phyloP scores from a whole-genome alignment of 1,140 invertebrate species.

The Nasonia longicornis region DNA sequence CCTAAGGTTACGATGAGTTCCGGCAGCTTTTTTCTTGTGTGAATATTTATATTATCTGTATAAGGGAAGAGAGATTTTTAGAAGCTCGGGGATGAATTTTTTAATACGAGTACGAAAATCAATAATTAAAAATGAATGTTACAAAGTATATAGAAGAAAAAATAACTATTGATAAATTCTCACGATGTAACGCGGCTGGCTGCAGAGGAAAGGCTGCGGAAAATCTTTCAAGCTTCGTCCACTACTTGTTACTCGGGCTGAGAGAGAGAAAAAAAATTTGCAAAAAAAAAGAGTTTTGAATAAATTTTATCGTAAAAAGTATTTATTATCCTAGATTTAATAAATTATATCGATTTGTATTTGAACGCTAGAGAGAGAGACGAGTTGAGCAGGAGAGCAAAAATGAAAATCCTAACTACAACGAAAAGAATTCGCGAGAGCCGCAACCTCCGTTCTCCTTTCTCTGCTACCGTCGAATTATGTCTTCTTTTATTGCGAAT shows the following conservation, averaged over 20 bases:
- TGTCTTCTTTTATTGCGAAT: conserved; percentile 53
- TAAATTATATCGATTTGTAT: conserved; percentile 44
- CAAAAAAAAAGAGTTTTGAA: conserved; percentile 41
- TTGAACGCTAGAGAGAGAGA: conserved; percentile 24
- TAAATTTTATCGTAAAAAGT: conserved; percentile 43
- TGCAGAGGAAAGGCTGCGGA: conserved; percentile 46
- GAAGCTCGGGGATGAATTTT: conserved; percentile 25
- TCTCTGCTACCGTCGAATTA: conserved; percentile 52
- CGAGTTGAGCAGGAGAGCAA: conserved; percentile 14
- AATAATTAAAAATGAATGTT: conserved; percentile 52
- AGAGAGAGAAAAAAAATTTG: conserved; percentile 2
- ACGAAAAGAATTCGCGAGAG: conserved; percentile 31
- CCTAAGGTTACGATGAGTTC: conserved; percentile 27
- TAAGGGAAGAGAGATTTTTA: conserved; percentile 9
- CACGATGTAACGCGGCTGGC: conserved; percentile 49
- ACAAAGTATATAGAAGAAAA: conserved; percentile 50
- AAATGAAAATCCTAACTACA: conserved; percentile 35
- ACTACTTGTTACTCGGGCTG: conserved; percentile 33
- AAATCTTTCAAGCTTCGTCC: conserved; percentile 29
- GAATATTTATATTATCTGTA: neutral
- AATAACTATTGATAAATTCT: conserved; percentile 37
- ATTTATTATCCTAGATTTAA: conserved; percentile 41
- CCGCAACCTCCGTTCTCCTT: conserved; percentile 46
- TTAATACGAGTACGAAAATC: conserved; percentile 33
- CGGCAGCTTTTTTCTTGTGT: neutral